These are phyloP conservation scores for Alcis repandata DNA, from an alignment of 2,888 invertebrate genomes.

Conservation along the genomic window DNA sequence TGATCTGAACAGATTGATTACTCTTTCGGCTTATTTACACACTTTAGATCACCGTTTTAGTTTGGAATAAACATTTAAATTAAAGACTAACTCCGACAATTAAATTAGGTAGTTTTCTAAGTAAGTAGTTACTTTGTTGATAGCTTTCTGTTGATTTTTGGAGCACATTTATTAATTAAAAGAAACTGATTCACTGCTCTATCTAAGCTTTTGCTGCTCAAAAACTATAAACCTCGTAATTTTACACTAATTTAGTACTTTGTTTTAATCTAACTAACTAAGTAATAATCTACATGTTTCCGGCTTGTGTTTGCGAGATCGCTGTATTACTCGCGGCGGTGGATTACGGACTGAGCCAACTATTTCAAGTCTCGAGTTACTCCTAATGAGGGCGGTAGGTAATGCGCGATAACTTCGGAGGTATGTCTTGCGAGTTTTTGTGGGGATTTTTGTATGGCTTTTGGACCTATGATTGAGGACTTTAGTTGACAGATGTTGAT, in stretches of 20 bases:
- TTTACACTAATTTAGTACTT: background rate
- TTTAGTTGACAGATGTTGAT: too few species aligned
- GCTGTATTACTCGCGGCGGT: slow-evolving; percentile 49
- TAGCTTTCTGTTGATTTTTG: too few species aligned
- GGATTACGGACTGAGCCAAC: slow-evolving; percentile 69
- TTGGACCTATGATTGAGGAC: too few species aligned
- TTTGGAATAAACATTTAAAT: too few species aligned
- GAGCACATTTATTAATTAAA: too few species aligned
- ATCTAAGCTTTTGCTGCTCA: background rate
- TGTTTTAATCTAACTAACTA: background rate
- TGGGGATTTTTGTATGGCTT: background rate
- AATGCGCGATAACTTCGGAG: slow-evolving; percentile 47
- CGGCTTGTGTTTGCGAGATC: slow-evolving; percentile 7
- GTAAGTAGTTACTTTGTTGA: too few species aligned
- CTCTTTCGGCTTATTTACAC: too few species aligned
- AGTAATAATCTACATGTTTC: background rate
- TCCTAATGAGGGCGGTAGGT: slow-evolving; percentile 59
- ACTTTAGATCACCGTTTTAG: too few species aligned
- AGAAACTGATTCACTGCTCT: too few species aligned
- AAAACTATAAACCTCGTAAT: background rate
- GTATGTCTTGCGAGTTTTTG: slow-evolving; percentile 19
- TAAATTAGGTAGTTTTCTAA: too few species aligned
- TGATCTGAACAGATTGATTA: too few species aligned
- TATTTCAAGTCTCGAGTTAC: slow-evolving; percentile 63
- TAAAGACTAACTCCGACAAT: too few species aligned